Conservation (phyloP, 2,797 vertebrate species). For the Lepilemur ruficaudatus region DNA sequence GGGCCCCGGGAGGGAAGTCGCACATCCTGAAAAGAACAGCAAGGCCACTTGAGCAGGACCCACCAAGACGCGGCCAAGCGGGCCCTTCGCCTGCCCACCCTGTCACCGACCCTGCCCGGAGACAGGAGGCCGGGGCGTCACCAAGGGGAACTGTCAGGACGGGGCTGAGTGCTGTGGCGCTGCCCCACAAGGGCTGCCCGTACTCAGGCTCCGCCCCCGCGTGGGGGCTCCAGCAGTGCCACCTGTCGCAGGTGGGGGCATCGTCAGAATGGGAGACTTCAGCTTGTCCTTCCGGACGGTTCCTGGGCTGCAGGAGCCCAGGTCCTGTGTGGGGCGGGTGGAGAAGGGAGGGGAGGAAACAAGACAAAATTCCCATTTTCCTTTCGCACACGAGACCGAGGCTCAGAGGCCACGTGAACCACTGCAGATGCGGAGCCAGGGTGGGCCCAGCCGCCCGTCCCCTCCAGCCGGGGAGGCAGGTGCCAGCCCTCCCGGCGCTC, state of each 20-base stretch:
- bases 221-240: neutral
- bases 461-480: too few species aligned
- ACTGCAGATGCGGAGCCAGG: neutral
- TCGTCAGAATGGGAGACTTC: neutral
- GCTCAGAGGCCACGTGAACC: neutral
- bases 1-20: neutral
- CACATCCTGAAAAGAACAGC: neutral
- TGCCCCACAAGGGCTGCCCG: neutral
- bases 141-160: neutral
- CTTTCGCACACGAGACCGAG: rapidly evolving
- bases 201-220: neutral
- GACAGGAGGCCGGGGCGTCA: neutral
- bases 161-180: too few species aligned
- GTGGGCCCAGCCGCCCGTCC: neutral
- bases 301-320: neutral
- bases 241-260: neutral
- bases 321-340: neutral
- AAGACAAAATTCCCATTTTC: neutral
- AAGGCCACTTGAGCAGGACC: neutral
- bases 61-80: neutral
- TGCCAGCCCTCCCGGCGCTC: neutral
- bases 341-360: too few species aligned
- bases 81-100: neutral
- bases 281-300: neutral
- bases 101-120: neutral